These are phyloP conservation scores for Calyptommatus sinebrachiatus DNA, from an alignment of 2,113 vertebrate species.

Conservation along the genomic window DNA sequence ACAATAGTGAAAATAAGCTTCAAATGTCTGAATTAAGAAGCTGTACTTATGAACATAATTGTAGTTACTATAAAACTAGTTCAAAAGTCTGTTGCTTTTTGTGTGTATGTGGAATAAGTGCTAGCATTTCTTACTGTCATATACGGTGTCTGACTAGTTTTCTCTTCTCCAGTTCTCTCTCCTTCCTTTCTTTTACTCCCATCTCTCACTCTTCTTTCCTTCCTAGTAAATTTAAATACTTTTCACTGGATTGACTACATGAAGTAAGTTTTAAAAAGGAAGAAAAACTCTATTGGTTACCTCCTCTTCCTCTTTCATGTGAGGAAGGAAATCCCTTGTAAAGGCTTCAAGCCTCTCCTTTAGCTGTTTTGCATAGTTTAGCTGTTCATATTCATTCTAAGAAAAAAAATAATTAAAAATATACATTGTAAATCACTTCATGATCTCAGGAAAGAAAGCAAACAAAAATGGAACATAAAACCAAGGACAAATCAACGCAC, in stretches of 20 bases:
- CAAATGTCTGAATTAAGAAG: not conserved
- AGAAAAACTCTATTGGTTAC: slow-evolving; percentile 62
- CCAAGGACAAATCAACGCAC: too few relatives aligned
- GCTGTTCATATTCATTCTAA: slow-evolving; percentile 94
- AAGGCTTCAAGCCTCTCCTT: slow-evolving; percentile 96
- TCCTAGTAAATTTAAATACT: not conserved
- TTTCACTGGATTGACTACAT: not conserved
- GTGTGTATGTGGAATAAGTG: not conserved
- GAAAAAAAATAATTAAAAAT: slow-evolving; percentile 6
- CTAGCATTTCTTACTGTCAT: too few relatives aligned
- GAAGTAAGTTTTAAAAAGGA: not conserved
- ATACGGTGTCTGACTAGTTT: too few relatives aligned
- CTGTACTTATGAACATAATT: too few relatives aligned
- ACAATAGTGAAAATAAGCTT: not conserved
- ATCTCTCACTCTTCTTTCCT: too few relatives aligned
- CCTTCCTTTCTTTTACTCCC: too few relatives aligned
- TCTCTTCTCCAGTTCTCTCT: too few relatives aligned
- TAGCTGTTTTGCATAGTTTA: slow-evolving; percentile 95
- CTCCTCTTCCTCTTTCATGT: slow-evolving; percentile 99
- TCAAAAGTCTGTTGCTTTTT: not conserved
- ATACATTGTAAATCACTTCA: too few relatives aligned
- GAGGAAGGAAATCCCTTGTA: slow-evolving; percentile 97
- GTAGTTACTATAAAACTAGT: too few relatives aligned
- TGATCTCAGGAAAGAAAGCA: too few relatives aligned
- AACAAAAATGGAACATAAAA: too few relatives aligned